These are phyloP conservation scores for Urocynchramus pylzowi DNA, from an alignment of 2,113 vertebrate genomes.

Conservation along the genomic window DNA sequence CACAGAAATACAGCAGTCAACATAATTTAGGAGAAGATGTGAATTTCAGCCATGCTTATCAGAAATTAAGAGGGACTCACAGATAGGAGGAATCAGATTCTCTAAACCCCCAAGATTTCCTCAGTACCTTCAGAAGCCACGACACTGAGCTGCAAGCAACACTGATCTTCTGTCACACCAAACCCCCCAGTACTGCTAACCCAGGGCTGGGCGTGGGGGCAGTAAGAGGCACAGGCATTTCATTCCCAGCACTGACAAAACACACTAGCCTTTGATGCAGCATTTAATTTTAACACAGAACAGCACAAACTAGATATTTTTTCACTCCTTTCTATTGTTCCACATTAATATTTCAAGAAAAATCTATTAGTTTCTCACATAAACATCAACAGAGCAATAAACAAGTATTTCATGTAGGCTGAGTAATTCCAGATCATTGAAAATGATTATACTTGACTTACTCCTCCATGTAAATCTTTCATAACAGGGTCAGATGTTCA, in stretches of 20 bases:
- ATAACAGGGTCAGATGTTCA: slow-evolving; percentile 6
- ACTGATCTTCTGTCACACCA: not conserved
- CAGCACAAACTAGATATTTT: not conserved
- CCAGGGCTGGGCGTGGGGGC: rapidly evolving
- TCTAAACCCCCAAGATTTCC: not conserved
- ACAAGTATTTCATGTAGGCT: not conserved
- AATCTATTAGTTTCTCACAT: slow-evolving; percentile 15
- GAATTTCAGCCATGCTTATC: not conserved
- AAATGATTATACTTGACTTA: not conserved
- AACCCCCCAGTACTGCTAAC: not conserved
- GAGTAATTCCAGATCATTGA: not conserved
- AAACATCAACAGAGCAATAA: slow-evolving; percentile 17
- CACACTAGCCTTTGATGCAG: not conserved
- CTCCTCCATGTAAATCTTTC: slow-evolving; percentile 12
- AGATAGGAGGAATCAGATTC: not conserved
- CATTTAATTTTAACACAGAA: not conserved
- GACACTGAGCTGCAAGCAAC: not conserved
- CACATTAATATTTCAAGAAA: slow-evolving; percentile 16
- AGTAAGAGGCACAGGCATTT: not conserved
- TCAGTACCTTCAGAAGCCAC: not conserved
- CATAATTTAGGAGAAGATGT: not conserved
- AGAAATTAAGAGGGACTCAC: not conserved
- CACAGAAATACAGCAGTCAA: not conserved
- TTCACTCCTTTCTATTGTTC: not conserved
- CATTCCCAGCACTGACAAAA: not conserved